Conservation (phyloP, 2,888 invertebrate species). For the Cheilosia variabilis region DNA sequence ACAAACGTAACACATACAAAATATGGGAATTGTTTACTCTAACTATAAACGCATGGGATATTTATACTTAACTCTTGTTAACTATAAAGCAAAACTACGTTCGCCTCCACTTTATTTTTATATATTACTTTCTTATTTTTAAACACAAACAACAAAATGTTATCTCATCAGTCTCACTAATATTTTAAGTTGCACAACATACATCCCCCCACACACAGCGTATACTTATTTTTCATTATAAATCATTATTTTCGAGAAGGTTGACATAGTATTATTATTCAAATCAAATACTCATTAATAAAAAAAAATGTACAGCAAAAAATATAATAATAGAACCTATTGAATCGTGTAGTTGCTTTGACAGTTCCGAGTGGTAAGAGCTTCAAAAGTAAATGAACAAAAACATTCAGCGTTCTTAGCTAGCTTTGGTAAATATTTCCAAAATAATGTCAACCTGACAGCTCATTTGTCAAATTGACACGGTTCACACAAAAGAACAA, state of each 20-base stretch:
- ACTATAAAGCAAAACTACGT: conserved; percentile 36
- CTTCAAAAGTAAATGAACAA: no score
- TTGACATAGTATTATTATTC: conserved; percentile 64
- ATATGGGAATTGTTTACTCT: conserved; percentile 6
- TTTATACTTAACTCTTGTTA: conserved; percentile 29
- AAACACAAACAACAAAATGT: conserved; percentile 29
- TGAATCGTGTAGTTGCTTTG: conserved; percentile 37
- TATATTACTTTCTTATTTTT: conserved; percentile 36
- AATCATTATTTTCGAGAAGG: conserved; percentile 30
- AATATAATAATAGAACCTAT: background rate
- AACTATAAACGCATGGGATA: conserved; percentile 36
- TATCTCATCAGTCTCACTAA: conserved; percentile 70
- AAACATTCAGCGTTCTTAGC: no score
- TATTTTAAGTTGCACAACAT: conserved; percentile 48
- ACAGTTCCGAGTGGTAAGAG: conserved; percentile 14
- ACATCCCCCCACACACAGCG: conserved; percentile 10
- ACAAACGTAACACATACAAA: background rate
- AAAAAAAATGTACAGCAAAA: conserved; percentile 27
- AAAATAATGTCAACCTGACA: no score
- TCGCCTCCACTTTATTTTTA: conserved; percentile 68
- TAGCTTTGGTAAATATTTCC: no score
- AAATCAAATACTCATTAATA: conserved; percentile 65
- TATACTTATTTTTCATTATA: conserved; percentile 15
- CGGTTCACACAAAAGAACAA: no score
- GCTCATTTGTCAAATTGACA: no score